Evolutionary conservation across 2,113 vertebrate genomes (phyloP).

Genomic region (Fulmarus glacialis): DNA sequence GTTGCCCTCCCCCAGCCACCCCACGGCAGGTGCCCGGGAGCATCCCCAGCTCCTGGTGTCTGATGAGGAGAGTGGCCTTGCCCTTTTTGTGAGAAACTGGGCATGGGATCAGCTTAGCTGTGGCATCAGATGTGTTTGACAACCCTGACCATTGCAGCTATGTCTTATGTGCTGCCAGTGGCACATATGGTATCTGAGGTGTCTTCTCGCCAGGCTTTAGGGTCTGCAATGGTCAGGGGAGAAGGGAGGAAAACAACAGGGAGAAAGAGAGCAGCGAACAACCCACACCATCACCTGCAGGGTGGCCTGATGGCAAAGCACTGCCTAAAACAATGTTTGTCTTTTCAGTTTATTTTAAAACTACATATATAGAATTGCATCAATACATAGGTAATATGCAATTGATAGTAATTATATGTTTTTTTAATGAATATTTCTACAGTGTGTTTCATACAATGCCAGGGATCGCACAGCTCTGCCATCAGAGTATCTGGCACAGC

Average conservation of each 20-base stretch:
- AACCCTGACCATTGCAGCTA: not conserved
- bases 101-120: not conserved
- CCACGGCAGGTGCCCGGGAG: not conserved
- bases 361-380: not conserved
- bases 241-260: not conserved
- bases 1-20: not conserved
- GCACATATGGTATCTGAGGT: not conserved
- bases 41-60: not conserved
- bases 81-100: not conserved
- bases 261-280: not conserved
- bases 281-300: not conserved
- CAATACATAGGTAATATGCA: not conserved
- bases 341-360: not conserved
- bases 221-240: not conserved
- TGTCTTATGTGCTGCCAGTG: not conserved
- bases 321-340: not conserved
- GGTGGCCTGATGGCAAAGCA: not conserved
- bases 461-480: not conserved
- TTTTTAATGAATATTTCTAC: not conserved
- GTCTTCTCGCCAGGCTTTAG: not conserved
- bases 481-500: not conserved
- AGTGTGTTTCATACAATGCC: not conserved
- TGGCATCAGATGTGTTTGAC: not conserved
- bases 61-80: not conserved
- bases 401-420: not conserved